Percentiles rank a stretch among this genome's conserved stretches.
Evolutionary conservation across 2,113 vertebrate species (phyloP).

Genomic region (Lutjanus erythropterus): DNA sequence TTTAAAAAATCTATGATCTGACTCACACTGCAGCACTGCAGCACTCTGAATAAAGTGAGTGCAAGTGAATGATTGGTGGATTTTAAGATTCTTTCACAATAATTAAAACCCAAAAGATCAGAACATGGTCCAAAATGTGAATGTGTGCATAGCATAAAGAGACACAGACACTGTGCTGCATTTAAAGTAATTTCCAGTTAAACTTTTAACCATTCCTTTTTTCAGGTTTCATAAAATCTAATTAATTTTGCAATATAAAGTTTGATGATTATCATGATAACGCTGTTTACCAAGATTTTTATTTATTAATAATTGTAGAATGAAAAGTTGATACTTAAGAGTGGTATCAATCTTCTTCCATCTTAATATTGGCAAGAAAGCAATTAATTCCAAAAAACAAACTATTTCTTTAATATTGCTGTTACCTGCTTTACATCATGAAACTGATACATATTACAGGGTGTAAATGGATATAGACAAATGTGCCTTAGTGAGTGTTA

Average conservation of each 20-base stretch:
- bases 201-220: not conserved
- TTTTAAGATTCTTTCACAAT: not conserved
- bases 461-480: not conserved
- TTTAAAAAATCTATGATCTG: no score
- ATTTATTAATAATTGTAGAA: not conserved
- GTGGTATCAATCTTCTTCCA: not conserved
- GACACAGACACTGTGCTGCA: not conserved
- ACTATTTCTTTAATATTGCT: not conserved
- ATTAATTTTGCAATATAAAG: not conserved
- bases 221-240: not conserved
- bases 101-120: not conserved
- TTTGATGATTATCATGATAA: not conserved
- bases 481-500: not conserved
- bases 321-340: not conserved
- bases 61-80: not conserved
- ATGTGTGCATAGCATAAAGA: no score
- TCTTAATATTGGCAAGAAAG: not conserved
- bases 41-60: not conserved
- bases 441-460: not conserved
- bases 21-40: no score
- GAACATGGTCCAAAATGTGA: no score
- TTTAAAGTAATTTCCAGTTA: not conserved
- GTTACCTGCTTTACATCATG: not conserved
- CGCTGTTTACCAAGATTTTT: not conserved
- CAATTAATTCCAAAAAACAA: not conserved